phyloP scores from a whole-genome alignment of 2,888 invertebrate genomes.

The Ophonus ardosiacus region DNA sequence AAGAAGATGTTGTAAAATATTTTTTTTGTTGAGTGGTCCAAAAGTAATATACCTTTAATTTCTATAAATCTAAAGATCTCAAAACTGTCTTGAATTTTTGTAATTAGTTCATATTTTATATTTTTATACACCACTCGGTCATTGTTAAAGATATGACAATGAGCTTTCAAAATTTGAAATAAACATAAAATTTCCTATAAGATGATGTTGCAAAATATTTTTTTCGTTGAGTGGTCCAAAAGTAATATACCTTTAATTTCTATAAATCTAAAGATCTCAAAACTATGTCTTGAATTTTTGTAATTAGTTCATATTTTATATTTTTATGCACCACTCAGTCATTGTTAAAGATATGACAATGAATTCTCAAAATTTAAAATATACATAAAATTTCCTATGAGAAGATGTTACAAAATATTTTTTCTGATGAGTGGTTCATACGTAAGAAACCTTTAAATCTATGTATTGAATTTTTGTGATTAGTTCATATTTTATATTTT shows the following conservation, averaged over 20 bases:
- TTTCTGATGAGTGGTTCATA: not conserved
- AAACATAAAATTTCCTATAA: not conserved
- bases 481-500: no score
- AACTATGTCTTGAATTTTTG: no score
- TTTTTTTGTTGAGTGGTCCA: no score
- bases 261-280: no score
- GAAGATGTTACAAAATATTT: constrained; percentile 1
- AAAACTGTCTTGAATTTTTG: not conserved
- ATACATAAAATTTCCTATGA: not conserved
- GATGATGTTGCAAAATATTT: no score
- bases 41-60: no score
- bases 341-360: not conserved
- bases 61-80: not conserved
- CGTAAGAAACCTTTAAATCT: not conserved
- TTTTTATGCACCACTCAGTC: not conserved
- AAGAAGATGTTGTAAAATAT: no score
- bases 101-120: not conserved
- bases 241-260: no score
- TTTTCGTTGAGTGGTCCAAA: no score
- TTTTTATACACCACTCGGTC: not conserved
- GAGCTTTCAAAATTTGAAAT: not conserved
- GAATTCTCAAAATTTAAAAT: not conserved
- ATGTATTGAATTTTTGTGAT: not conserved
- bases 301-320: not conserved
- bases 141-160: not conserved